A percentile compares a stretch with the other conserved stretches of the same genome.
Conservation (phyloP, 1,140 invertebrate genomes). For the Eupristina koningsbergeri region DNA sequence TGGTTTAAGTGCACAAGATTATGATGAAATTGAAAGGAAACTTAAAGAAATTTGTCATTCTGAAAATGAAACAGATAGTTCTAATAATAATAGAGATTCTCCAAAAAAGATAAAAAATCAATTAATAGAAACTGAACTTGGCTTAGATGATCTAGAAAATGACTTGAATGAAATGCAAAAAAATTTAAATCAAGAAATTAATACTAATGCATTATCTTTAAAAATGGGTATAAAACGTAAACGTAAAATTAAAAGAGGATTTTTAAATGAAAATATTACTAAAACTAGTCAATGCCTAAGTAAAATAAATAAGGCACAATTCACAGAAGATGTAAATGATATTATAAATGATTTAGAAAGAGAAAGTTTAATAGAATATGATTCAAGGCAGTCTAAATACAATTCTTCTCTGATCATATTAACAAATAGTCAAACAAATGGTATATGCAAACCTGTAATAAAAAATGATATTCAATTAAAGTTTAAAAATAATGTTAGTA, state of each 20-base stretch:
- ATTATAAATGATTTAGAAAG: slow-evolving; percentile 62
- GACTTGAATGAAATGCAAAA: slow-evolving; percentile 47
- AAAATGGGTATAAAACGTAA: slow-evolving; percentile 56
- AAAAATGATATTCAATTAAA: slow-evolving; percentile 48
- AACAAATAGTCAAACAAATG: slow-evolving; percentile 38
- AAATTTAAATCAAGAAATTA: slow-evolving; percentile 49
- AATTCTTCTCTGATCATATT: slow-evolving; percentile 59
- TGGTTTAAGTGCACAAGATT: slow-evolving; percentile 52
- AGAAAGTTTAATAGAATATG: slow-evolving; percentile 46
- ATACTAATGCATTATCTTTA: slow-evolving; percentile 49
- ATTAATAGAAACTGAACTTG: slow-evolving; percentile 35
- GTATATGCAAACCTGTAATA: slow-evolving; percentile 34
- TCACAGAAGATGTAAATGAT: slow-evolving; percentile 62
- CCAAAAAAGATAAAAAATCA: slow-evolving; percentile 31
- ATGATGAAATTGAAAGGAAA: slow-evolving; percentile 60
- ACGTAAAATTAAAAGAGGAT: slow-evolving; percentile 54
- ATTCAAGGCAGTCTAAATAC: slow-evolving; percentile 38
- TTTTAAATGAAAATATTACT: slow-evolving; percentile 9
- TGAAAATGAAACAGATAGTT: slow-evolving; percentile 31
- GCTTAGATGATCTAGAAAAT: slow-evolving; percentile 36
- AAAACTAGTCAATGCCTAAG: slow-evolving; percentile 32
- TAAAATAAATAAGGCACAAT: slow-evolving; percentile 16
- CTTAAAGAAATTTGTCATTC: slow-evolving; percentile 46
- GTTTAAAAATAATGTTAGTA: slow-evolving; percentile 21
- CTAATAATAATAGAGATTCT: slow-evolving; percentile 50